These are phyloP conservation scores for Xylocampa areola DNA, from an alignment of 2,888 invertebrate genomes.

Conservation along the genomic window DNA sequence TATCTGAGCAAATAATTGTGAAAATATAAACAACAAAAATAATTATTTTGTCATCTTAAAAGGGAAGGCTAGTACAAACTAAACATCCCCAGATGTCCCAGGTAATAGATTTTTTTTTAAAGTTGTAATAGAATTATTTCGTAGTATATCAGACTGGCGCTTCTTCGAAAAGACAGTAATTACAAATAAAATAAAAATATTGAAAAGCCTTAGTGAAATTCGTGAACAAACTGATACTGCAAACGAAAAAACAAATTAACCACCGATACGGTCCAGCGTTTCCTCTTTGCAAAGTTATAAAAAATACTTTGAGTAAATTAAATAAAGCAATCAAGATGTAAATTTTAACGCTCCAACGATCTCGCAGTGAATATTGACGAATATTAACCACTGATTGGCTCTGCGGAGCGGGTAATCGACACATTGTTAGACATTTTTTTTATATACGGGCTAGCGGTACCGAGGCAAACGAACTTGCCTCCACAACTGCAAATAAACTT, in stretches of 20 bases:
- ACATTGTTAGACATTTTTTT: conserved; percentile 75
- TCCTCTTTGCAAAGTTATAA: conserved; percentile 60
- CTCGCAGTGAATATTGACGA: conserved; percentile 70
- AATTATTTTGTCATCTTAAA: conserved; percentile 22
- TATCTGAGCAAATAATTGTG: conserved; percentile 31
- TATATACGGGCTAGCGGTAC: conserved; percentile 76
- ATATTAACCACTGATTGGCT: conserved; percentile 74
- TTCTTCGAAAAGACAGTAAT: conserved; percentile 25
- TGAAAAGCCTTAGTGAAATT: conserved; percentile 59
- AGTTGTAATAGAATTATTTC: conserved; percentile 34
- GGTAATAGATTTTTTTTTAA: conserved; percentile 27
- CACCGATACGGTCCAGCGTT: conserved; percentile 61
- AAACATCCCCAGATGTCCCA: conserved; percentile 14
- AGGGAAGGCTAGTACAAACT: background rate
- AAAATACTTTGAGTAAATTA: conserved; percentile 78
- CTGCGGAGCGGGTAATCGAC: conserved; percentile 75
- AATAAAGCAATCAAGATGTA: conserved; percentile 83
- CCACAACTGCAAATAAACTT: conserved; percentile 67
- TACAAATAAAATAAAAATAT: conserved; percentile 47
- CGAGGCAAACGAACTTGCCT: conserved; percentile 82
- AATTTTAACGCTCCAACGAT: conserved; percentile 72
- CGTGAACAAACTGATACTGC: conserved; percentile 44
- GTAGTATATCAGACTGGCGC: conserved; percentile 1
- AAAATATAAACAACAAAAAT: conserved; percentile 18
- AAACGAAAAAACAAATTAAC: conserved; percentile 66